Evolutionary conservation across 2,113 vertebrate genomes (phyloP).

Genomic region (Cololabis saira): DNA sequence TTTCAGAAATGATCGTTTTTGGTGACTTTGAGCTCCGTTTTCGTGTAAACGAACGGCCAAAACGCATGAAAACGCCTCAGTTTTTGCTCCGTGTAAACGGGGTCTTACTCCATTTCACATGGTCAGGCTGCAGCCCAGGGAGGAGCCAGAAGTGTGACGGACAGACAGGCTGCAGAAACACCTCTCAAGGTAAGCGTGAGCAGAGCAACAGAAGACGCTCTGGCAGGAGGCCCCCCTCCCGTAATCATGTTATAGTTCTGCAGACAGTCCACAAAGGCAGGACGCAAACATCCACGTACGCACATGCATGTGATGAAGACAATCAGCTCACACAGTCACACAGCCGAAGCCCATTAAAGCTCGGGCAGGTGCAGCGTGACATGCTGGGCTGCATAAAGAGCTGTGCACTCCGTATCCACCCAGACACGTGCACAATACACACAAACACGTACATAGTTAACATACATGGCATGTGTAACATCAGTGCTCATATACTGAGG

Average conservation of each 20-base stretch:
- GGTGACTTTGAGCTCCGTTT: too few relatives aligned
- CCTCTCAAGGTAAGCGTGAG: slow-evolving; percentile 58
- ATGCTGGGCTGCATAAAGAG: neutral
- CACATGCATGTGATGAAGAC: slow-evolving; percentile 29
- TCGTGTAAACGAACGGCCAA: too few relatives aligned
- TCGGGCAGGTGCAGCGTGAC: slow-evolving; percentile 2
- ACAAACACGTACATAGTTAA: neutral
- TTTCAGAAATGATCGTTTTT: too few relatives aligned
- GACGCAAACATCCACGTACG: slow-evolving; percentile 28
- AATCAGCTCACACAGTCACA: slow-evolving; percentile 11
- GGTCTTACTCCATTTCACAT: slow-evolving; percentile 54
- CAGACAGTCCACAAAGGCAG: slow-evolving; percentile 25
- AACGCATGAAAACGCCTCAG: too few relatives aligned
- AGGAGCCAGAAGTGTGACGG: slow-evolving; percentile 57
- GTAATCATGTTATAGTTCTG: slow-evolving; percentile 53
- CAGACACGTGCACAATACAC: neutral
- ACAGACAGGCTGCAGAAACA: slow-evolving; percentile 44
- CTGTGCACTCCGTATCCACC: too few relatives aligned
- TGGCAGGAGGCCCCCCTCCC: slow-evolving; percentile 27
- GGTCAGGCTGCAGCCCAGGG: slow-evolving; percentile 50
- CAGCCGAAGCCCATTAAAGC: slow-evolving; percentile 13
- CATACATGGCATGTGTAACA: neutral
- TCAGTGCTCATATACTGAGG: slow-evolving; percentile 18
- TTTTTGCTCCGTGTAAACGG: too few relatives aligned
- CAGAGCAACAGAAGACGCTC: slow-evolving; percentile 35